Conservation (phyloP, 2,797 vertebrate genomes). For the Micromesistius poutassou region DNA sequence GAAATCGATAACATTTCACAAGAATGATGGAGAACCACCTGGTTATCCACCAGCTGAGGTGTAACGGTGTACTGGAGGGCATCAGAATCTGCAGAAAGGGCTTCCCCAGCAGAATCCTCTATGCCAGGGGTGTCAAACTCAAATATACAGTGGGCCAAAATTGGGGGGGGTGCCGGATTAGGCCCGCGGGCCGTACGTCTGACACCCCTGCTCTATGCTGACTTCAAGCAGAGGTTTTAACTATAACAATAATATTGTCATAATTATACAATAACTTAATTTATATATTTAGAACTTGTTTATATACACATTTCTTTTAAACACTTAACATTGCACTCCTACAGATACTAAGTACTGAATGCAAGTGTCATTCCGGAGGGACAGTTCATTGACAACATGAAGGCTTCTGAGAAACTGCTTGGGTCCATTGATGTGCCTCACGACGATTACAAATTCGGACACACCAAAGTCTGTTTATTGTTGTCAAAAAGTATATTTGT, state of each 20-base stretch:
- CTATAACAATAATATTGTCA: background rate
- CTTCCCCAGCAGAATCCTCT: constrained; percentile 82
- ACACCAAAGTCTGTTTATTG: constrained; percentile 71
- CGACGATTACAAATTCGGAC: constrained; percentile 74
- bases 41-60: constrained; percentile 83
- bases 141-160: too few relatives aligned
- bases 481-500: background rate
- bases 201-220: too few relatives aligned
- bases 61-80: constrained; percentile 85
- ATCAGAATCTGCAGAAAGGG: constrained; percentile 86
- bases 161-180: too few relatives aligned
- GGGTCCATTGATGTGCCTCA: constrained; percentile 57
- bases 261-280: background rate
- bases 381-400: constrained; percentile 12
- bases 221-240: constrained; percentile 82
- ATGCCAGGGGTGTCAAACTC: too few relatives aligned
- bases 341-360: constrained; percentile 13
- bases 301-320: background rate
- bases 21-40: constrained; percentile 67
- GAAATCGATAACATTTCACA: constrained; percentile 19
- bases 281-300: background rate
- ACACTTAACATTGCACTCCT: background rate
- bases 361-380: constrained; percentile 8
- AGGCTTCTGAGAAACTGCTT: constrained; percentile 10
- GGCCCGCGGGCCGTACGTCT: too few relatives aligned